Base-by-base conservation (phyloP, 2,888 invertebrate species). In the Idaea straminata region DNA sequence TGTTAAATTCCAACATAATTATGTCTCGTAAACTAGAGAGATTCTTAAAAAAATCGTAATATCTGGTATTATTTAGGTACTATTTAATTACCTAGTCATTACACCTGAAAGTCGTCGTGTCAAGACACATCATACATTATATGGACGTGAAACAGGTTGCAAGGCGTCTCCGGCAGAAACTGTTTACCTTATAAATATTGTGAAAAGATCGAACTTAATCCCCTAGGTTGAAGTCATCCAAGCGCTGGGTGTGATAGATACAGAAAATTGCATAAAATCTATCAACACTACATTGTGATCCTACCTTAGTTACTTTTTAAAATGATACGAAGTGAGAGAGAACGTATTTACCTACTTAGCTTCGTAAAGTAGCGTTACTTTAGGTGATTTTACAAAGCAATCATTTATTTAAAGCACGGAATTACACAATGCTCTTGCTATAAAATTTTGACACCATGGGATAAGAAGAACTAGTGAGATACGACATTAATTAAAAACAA, bases 241-340 rank as follows among this genome's bases (percentile, higher is more conserved):
- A 75, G 86, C 85, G 83, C 89, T 88, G 89, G 85, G 78, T 85
- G 86, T 88, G 91, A 91, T 91, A 91, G 92, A 92, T 92, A 91
- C 89, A 90, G 91, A 89, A 92, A 91, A 92, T 92, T 92, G 91
- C 92, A 92, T 92, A 92, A 91, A 91, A 91, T 91, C 92, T 87
- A 91, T 92, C 92, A 92, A 87, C 87, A 86, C 85, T 83, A 85
- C 86, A 87, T 88, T 90, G 84, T 87, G 83, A 73, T 58, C 68
- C 72, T 72, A 76, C 73, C 76, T 76, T 73, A 81, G 76, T 70
- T 78, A 74, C 77, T 79, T 72, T 80, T 76, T 66, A 73, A 72
- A 77, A 70, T 72, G 75, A 70, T 75, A 71, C 71, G 72, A 72
- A 74, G 72, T 64, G 47, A 47, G 6, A 47, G 47, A 10, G 47